phyloP scores from a whole-genome alignment of 37 sponge, comb jelly and placozoan species.

The Axinella damicornis region DNA sequence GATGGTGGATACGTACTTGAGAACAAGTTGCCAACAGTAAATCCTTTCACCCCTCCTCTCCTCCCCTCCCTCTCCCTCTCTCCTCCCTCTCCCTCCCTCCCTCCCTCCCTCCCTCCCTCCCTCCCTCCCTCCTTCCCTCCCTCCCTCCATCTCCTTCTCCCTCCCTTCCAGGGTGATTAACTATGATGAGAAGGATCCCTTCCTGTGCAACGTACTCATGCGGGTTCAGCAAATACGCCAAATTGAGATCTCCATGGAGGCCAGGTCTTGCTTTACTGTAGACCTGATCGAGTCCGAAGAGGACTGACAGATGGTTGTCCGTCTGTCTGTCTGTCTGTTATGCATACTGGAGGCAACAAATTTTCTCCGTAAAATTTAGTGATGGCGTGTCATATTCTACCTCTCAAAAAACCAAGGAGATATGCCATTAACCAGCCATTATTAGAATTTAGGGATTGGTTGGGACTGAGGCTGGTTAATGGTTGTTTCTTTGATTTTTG shows the following conservation, averaged over 20 bases:
- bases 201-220: constrained; percentile 94
- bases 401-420: no score
- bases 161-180: constrained; percentile 76
- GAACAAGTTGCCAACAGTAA: no score
- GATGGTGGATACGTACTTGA: no score
- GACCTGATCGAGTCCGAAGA: constrained; percentile 94
- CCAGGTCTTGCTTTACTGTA: constrained; percentile 79
- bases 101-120: not conserved
- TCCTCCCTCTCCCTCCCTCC: not conserved
- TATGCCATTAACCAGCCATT: no score
- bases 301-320: constrained; percentile 79
- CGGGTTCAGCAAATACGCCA: constrained; percentile 95
- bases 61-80: no score
- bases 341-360: no score
- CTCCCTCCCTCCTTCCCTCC: not conserved
- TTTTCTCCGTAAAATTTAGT: no score
- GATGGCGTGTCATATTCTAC: no score
- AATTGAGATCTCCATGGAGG: constrained; percentile 76
- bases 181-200: constrained; percentile 97
- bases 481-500: no score
- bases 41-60: no score
- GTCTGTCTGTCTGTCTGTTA: not conserved
- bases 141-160: not conserved
- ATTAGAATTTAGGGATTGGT: no score
- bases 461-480: no score